Conservation (phyloP, 2,113 vertebrate species). For the Rhynchomys soricoides region DNA sequence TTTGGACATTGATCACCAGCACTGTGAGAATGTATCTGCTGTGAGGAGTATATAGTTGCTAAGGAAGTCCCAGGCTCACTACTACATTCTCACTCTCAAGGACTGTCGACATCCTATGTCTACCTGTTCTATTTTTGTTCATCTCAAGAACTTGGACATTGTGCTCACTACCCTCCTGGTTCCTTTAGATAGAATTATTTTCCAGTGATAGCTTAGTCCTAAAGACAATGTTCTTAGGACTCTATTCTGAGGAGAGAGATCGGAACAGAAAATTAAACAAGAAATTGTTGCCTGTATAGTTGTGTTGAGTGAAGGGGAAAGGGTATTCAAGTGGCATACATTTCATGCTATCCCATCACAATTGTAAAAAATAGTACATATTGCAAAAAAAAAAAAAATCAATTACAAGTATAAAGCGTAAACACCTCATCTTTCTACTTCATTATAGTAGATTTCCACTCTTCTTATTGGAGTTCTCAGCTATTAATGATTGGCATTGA, state of each 20-base stretch:
- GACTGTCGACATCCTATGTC: no score
- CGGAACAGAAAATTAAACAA: background rate
- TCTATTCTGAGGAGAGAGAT: background rate
- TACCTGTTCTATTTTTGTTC: fast-evolving
- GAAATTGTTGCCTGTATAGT: background rate
- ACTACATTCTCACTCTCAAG: no score
- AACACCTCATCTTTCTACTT: background rate
- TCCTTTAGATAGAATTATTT: fast-evolving
- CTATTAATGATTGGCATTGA: background rate
- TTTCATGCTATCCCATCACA: background rate
- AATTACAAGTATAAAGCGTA: background rate
- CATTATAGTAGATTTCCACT: background rate
- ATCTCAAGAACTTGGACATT: background rate
- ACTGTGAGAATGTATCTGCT: background rate
- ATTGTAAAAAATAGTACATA: background rate
- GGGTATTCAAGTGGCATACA: background rate
- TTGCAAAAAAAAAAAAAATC: background rate
- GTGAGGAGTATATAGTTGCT: background rate
- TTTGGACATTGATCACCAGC: background rate
- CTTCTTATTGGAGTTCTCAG: background rate
- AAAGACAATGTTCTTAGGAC: background rate
- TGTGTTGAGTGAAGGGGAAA: background rate
- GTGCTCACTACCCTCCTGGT: background rate
- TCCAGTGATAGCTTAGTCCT: background rate
- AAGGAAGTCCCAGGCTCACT: background rate